A percentile compares a stretch with the other conserved stretches of the same genome.
phyloP scores from a whole-genome alignment of 2,888 invertebrate genomes.

The Tolmerus cingulatus region DNA sequence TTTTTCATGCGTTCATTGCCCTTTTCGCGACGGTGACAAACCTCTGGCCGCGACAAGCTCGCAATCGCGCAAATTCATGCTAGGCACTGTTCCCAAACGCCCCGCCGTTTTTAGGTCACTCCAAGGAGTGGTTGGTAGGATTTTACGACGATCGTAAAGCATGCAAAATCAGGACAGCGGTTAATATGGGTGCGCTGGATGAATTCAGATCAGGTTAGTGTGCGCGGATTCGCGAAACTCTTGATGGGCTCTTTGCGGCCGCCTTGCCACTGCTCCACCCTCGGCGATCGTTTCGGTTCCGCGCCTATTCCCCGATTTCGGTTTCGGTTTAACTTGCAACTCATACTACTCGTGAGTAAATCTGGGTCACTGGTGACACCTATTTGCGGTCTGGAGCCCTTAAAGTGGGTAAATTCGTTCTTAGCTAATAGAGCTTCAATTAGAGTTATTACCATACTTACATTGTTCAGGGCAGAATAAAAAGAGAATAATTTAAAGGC shows the following conservation, averaged over 20 bases:
- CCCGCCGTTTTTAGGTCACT: neutral
- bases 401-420: neutral
- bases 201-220: neutral
- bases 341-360: neutral
- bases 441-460: too few relatives aligned
- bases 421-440: too few relatives aligned
- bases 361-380: neutral
- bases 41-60: neutral
- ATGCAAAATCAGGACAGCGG: slow-evolving; percentile 16
- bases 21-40: neutral
- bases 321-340: neutral
- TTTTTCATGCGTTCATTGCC: neutral
- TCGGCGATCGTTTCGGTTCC: neutral
- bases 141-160: slow-evolving; percentile 14
- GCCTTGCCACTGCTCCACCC: neutral
- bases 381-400: neutral
- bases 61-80: neutral
- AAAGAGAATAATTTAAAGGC: too few relatives aligned
- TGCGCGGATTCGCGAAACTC: neutral
- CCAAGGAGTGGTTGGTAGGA: slow-evolving; percentile 26
- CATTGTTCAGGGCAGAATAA: too few relatives aligned
- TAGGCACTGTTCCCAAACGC: neutral
- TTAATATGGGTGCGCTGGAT: slow-evolving; percentile 8
- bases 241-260: neutral
- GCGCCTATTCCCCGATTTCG: neutral